These are phyloP conservation scores for Nylanderia fulva DNA, from an alignment of 1,140 invertebrate species.

Conservation along the genomic window DNA sequence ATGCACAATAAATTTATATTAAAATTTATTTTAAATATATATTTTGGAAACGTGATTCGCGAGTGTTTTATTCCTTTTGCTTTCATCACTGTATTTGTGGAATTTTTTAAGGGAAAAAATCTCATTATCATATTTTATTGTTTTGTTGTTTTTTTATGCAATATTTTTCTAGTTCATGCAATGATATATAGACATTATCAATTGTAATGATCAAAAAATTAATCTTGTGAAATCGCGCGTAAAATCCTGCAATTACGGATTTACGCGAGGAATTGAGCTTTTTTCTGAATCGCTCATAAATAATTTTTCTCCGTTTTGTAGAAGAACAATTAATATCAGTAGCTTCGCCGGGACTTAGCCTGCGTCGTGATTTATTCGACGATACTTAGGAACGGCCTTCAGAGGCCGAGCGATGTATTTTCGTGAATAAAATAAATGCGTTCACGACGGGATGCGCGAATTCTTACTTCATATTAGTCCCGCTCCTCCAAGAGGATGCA, in stretches of 20 bases:
- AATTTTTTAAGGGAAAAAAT: not conserved
- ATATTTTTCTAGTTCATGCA: not conserved
- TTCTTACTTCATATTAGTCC: constrained; percentile 30
- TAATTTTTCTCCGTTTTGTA: not conserved
- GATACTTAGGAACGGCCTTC: constrained; percentile 48
- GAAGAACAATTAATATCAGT: constrained; percentile 27
- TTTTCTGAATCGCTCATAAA: constrained; percentile 14
- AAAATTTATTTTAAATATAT: not conserved
- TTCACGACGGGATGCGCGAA: constrained; percentile 12
- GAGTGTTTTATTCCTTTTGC: not conserved
- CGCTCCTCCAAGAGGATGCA: too few species aligned
- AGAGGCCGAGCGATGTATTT: constrained; percentile 34
- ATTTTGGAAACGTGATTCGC: not conserved
- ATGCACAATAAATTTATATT: not conserved
- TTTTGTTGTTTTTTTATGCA: not conserved
- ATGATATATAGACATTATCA: not conserved
- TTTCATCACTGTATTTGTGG: not conserved
- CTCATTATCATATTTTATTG: not conserved
- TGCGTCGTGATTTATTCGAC: constrained; percentile 55
- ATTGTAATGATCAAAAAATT: not conserved
- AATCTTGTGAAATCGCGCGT: not conserved
- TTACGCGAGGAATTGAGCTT: not conserved
- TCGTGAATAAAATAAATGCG: constrained; percentile 45
- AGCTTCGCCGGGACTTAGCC: not conserved
- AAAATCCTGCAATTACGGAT: not conserved